phyloP scores from a whole-genome alignment of 1,140 invertebrate species.

The Cylas formicarius region DNA sequence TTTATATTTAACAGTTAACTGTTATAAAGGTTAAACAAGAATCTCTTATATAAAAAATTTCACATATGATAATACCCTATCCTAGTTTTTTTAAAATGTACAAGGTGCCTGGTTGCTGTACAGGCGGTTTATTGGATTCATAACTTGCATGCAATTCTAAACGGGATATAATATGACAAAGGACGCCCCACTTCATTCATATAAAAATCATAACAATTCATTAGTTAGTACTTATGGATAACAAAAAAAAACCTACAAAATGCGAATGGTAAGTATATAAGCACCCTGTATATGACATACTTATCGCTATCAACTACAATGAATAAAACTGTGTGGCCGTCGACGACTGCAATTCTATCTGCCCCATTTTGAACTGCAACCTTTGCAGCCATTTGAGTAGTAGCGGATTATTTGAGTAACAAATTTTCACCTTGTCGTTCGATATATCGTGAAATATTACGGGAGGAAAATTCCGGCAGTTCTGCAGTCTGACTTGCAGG shows the following conservation, averaged over 20 bases:
- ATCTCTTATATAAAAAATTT: constrained; percentile 10
- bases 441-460: constrained; percentile 39
- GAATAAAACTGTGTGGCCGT: constrained; percentile 83
- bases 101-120: too few relatives aligned
- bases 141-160: too few relatives aligned
- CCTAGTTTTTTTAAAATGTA: too few relatives aligned
- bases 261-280: too few relatives aligned
- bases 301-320: constrained; percentile 48
- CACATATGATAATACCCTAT: too few relatives aligned
- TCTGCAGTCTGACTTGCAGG: constrained; percentile 81
- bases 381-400: constrained; percentile 84
- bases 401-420: constrained; percentile 42
- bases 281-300: too few relatives aligned
- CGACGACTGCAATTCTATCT: constrained; percentile 94
- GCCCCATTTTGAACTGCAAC: constrained; percentile 95
- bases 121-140: too few relatives aligned
- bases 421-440: constrained; percentile 30
- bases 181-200: too few relatives aligned
- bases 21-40: constrained; percentile 9
- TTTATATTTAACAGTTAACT: constrained; percentile 14
- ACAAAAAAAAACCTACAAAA: too few relatives aligned
- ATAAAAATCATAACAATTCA: too few relatives aligned
- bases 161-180: too few relatives aligned
- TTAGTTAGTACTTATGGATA: too few relatives aligned
- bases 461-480: constrained; percentile 72